phyloP scores from a whole-genome alignment of 2,113 vertebrate species.

The Melierax canorus region DNA sequence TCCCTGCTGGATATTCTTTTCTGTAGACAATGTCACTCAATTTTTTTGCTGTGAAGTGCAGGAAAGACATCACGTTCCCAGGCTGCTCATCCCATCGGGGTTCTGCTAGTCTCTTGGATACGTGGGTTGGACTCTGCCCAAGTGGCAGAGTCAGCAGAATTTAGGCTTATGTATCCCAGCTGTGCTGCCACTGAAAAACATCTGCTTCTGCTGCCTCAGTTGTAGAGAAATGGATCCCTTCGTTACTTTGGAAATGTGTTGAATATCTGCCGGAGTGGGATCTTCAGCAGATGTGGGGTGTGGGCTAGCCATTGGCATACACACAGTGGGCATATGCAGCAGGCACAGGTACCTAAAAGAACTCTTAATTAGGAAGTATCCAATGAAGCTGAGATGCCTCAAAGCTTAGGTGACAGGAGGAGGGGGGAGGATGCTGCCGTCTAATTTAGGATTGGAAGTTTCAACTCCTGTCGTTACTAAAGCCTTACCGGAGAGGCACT shows the following conservation, averaged over 20 bases:
- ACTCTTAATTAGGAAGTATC: background rate
- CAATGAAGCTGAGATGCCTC: background rate
- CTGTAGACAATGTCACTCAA: background rate
- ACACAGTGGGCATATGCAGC: background rate
- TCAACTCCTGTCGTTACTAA: background rate
- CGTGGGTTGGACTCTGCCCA: background rate
- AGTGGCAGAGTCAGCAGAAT: background rate
- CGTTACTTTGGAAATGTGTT: background rate
- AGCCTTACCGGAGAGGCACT: background rate
- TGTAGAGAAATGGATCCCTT: background rate
- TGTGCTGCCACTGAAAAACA: background rate
- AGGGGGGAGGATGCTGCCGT: background rate
- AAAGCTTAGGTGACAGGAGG: background rate
- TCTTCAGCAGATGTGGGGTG: background rate
- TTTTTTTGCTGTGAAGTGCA: background rate
- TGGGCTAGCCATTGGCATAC: accelerated
- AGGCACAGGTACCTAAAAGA: background rate
- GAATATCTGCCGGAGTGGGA: background rate
- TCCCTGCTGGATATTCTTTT: background rate
- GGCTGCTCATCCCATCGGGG: background rate
- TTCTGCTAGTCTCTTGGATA: background rate
- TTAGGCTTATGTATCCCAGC: background rate
- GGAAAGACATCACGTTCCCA: background rate
- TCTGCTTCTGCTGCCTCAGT: background rate
- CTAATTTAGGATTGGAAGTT: background rate